phyloP scores from a whole-genome alignment of 2,113 vertebrate genomes.

The Hystrix brachyura region DNA sequence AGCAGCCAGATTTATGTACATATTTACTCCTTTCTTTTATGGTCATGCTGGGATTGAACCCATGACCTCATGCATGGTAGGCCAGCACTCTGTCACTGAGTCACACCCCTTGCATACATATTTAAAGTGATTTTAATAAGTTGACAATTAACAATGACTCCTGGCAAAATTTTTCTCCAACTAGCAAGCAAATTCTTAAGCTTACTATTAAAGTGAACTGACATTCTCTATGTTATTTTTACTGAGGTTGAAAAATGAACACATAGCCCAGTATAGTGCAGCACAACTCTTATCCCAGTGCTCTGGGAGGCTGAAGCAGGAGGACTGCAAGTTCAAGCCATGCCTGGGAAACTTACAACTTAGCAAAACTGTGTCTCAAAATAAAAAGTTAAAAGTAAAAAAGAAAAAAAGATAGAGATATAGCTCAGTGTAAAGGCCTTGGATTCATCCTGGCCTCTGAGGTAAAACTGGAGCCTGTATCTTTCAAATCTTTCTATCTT shows the following conservation, averaged over 20 bases:
- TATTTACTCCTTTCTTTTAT: neutral
- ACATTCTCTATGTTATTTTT: neutral
- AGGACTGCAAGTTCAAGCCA: neutral
- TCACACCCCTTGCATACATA: neutral
- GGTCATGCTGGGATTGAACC: neutral
- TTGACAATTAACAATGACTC: neutral
- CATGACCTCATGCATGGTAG: neutral
- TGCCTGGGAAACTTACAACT: neutral
- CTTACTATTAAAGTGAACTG: neutral
- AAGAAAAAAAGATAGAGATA: neutral
- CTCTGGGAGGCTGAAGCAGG: neutral
- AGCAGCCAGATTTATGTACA: neutral
- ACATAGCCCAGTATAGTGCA: neutral
- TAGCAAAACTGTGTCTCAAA: neutral
- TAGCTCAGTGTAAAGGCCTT: neutral
- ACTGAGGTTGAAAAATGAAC: neutral
- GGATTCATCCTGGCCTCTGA: neutral
- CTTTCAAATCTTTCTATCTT: slow-evolving; percentile 23
- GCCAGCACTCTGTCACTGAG: neutral
- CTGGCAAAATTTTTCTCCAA: neutral
- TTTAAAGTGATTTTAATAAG: neutral
- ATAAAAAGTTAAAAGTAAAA: neutral
- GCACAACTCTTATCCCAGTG: neutral
- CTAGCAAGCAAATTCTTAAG: neutral
- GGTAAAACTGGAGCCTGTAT: neutral